A percentile compares a stretch with the other conserved stretches of the same genome.
phyloP scores from a whole-genome alignment of 1,140 invertebrate species.

The Cardiocondyla obscurior region DNA sequence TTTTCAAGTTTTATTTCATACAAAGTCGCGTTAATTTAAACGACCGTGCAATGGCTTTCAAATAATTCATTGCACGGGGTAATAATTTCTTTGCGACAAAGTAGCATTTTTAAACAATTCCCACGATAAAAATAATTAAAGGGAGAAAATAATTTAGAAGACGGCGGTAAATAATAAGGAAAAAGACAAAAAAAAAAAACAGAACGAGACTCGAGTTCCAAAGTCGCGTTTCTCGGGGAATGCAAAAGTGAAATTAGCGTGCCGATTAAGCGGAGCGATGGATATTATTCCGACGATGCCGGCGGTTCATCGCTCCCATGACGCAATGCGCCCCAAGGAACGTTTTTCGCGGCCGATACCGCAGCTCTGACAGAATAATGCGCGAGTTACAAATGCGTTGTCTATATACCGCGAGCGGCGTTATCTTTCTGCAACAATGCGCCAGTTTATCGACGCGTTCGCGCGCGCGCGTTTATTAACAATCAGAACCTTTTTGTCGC shows the following conservation, averaged over 20 bases:
- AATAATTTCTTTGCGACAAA: not conserved
- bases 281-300: slow-evolving; percentile 15
- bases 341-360: slow-evolving; percentile 51
- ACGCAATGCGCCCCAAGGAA: slow-evolving; percentile 49
- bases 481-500: slow-evolving; percentile 49
- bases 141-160: not conserved
- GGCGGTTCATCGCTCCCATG: slow-evolving; percentile 45
- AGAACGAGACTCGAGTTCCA: too few species aligned
- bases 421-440: slow-evolving; percentile 58
- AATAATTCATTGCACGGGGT: not conserved
- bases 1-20: not conserved
- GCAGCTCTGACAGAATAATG: slow-evolving; percentile 46
- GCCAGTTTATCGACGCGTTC: slow-evolving; percentile 46
- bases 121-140: not conserved
- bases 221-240: not conserved
- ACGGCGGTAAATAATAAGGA: not conserved
- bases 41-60: not conserved
- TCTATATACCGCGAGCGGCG: slow-evolving; percentile 13
- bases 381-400: slow-evolving; percentile 49
- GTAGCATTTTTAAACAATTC: not conserved
- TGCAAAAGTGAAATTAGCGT: slow-evolving; percentile 36
- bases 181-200: not conserved
- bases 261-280: slow-evolving; percentile 26
- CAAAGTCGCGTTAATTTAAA: not conserved
- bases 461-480: slow-evolving; percentile 47